A percentile compares a stretch with the other conserved stretches of the same genome.
Conservation (phyloP, 2,888 invertebrate genomes). For the Strigamia maritima region DNA sequence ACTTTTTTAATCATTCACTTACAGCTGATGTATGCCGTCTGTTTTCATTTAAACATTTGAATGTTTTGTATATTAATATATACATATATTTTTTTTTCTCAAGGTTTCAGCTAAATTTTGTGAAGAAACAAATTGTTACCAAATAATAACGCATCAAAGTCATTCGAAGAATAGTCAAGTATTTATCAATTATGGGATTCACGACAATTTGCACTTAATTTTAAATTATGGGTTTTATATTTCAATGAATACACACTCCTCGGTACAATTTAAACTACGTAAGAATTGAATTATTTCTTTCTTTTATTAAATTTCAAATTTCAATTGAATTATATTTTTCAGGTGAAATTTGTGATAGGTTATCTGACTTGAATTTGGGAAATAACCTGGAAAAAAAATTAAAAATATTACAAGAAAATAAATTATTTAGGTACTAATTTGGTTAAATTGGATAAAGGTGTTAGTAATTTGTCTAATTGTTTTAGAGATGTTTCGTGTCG, state of each 20-base stretch:
- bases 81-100: slow-evolving; percentile 46
- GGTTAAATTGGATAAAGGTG: background rate
- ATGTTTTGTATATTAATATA: background rate
- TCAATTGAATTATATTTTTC: background rate
- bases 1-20: slow-evolving; percentile 81
- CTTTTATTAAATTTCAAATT: background rate
- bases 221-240: slow-evolving; percentile 81
- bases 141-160: slow-evolving; percentile 57
- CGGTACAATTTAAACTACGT: background rate
- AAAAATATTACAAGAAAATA: background rate
- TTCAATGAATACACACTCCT: background rate
- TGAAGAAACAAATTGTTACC: slow-evolving; percentile 55
- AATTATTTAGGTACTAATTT: background rate
- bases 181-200: slow-evolving; percentile 83
- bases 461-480: background rate
- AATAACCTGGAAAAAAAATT: background rate
- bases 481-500: slow-evolving; percentile 27
- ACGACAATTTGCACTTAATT: slow-evolving; percentile 74
- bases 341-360: background rate
- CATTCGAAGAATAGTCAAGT: slow-evolving; percentile 68
- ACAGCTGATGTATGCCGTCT: slow-evolving; percentile 48
- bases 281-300: background rate
- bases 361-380: background rate
- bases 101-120: slow-evolving; percentile 43
- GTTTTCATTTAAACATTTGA: background rate